These are phyloP conservation scores for Cynoglossus semilaevis DNA, from an alignment of 2,113 vertebrate genomes.

Conservation along the genomic window DNA sequence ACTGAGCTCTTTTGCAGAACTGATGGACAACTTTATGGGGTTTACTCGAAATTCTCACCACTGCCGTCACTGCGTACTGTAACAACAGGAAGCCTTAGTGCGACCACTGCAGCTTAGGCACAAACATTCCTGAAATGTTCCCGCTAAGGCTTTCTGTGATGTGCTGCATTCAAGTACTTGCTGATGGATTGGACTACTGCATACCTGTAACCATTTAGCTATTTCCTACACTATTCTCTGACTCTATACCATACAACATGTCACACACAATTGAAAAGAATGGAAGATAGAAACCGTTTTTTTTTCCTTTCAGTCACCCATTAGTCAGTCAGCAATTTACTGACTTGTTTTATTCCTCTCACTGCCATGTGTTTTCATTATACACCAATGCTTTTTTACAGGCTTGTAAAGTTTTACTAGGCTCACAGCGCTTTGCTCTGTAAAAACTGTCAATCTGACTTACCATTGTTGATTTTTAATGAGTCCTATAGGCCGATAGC, in stretches of 20 bases:
- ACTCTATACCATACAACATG: no score
- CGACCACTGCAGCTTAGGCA: neutral
- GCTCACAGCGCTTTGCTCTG: conserved; percentile 20
- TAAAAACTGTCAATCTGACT: conserved; percentile 29
- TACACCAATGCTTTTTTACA: conserved; percentile 25
- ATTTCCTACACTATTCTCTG: no score
- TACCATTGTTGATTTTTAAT: conserved; percentile 36
- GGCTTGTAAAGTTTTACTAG: conserved; percentile 49
- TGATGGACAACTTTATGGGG: conserved; percentile 10
- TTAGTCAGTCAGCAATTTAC: conserved; percentile 24
- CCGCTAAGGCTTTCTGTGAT: conserved; percentile 7
- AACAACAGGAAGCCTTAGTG: neutral
- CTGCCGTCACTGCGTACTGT: neutral
- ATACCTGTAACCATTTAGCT: no score
- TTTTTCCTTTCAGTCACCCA: neutral
- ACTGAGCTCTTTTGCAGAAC: conserved; percentile 8
- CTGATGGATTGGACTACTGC: no score
- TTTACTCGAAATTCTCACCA: conserved; percentile 6
- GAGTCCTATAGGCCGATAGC: conserved; percentile 23
- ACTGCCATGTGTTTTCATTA: conserved; percentile 23
- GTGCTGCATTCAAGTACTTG: neutral
- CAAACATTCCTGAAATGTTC: no score
- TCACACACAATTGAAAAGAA: no score
- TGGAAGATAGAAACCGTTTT: no score
- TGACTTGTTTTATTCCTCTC: neutral